Evolutionary conservation across 2,113 vertebrate species (phyloP), one percentile per base, ranked within the genome.

Genomic region (Podocnemis expansa): DNA sequence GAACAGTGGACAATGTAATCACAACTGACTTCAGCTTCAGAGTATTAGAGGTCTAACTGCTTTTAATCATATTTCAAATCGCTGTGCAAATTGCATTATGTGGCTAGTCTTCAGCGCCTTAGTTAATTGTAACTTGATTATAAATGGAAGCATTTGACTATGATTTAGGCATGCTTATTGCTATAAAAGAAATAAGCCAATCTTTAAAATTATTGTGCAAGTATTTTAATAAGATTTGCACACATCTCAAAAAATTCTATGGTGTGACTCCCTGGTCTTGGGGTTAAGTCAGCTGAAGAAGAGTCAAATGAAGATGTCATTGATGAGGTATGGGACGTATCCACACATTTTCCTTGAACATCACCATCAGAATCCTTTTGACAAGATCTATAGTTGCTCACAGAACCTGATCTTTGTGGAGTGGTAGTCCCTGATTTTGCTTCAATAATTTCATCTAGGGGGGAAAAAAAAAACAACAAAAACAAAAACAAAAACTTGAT

Each of bases 181-280:
- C 99, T 98, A 93, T 98, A 97, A 98, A 99, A 99, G 98, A 98
- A 98, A 98, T 98, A 98, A 98, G 98, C 97, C 81, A 94, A 98
- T 89, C 92, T 98, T 98, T 97, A 98, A 97, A 96, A 80, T 98
- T 99, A 99, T 95, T 99, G 99, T 97, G 99, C 99, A 98, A 99
- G 99, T 97, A 99, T 98, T 98, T 99, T 99, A 98, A 99, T 99
- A 96, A 99, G 98, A 97, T 99, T 99, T 86, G 99, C 99, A 96
- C 99, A 99, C 99, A 99, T 99, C 98, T 99, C 99, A 95, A 99
- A 99, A 94, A 99, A 99, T 91, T 99, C 99, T 94, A 99, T 99
- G 80, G 99, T 99, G 97, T 99, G 99, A 98, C 99, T 99, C 96
- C 99, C 99, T 38, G 99, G 98, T 89, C 99, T 98, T 52, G 99